phyloP scores from a whole-genome alignment of 2,797 vertebrate species.

The Fistularia commersonii region DNA sequence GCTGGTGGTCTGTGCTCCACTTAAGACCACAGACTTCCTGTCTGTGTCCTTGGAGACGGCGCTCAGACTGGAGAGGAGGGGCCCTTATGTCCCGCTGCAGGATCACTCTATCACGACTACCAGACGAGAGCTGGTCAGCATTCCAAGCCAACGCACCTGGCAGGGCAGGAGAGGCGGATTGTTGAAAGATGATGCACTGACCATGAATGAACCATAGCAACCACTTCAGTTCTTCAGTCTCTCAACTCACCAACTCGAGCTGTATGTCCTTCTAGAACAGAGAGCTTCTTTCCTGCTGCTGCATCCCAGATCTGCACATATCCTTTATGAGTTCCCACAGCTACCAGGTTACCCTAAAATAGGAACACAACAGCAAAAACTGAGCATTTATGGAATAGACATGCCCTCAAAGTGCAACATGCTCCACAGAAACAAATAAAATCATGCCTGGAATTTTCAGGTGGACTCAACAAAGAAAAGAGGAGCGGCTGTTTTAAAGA shows the following conservation, averaged over 20 bases:
- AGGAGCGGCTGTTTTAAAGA: too few species aligned
- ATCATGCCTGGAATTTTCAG: too few species aligned
- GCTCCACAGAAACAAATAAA: not conserved
- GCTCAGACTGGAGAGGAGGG: constrained; percentile 91
- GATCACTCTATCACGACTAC: constrained; percentile 95
- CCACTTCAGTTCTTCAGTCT: not conserved
- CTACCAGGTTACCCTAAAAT: constrained; percentile 78
- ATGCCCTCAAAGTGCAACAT: not conserved
- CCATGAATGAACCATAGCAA: not conserved
- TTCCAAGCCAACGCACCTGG: constrained; percentile 97
- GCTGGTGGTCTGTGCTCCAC: constrained; percentile 98
- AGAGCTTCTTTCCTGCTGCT: constrained; percentile 94
- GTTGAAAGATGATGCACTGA: constrained; percentile 5
- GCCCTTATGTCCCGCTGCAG: constrained; percentile 94
- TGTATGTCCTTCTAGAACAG: constrained; percentile 92
- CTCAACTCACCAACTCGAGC: constrained; percentile 92
- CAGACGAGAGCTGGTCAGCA: constrained; percentile 94
- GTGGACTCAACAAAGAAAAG: too few species aligned
- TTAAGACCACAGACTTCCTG: constrained; percentile 98
- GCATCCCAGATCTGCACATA: constrained; percentile 96
- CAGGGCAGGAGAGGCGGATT: not conserved
- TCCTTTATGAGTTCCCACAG: constrained; percentile 83
- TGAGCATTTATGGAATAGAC: not conserved
- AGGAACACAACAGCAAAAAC: constrained; percentile 10
- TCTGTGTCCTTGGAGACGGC: constrained; percentile 95